Percentiles rank a stretch among this genome's conserved stretches.
Evolutionary conservation across 2,113 vertebrate species (phyloP).

Genomic region (Grallaria varia): DNA sequence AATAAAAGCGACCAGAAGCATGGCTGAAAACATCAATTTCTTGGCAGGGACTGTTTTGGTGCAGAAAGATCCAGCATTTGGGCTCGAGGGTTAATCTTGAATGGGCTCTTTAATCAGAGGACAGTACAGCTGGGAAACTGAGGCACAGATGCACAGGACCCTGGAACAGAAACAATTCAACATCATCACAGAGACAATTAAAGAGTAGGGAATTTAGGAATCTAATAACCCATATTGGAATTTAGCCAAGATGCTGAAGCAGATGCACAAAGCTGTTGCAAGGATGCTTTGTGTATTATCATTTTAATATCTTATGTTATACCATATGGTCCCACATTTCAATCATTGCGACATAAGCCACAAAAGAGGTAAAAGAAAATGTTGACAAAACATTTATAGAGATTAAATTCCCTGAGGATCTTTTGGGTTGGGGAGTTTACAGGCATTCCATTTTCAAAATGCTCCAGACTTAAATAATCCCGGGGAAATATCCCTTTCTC

Average conservation of each 20-base stretch:
- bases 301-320: slow-evolving; percentile 69
- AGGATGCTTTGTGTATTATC: slow-evolving; percentile 64
- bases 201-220: slow-evolving; percentile 65
- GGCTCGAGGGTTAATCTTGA: slow-evolving; percentile 22
- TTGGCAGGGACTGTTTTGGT: not conserved
- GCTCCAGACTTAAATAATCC: slow-evolving; percentile 72
- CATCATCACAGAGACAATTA: slow-evolving; percentile 45
- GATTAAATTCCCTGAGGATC: slow-evolving; percentile 46
- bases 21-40: not conserved
- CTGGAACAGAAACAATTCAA: slow-evolving; percentile 3
- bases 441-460: slow-evolving; percentile 35
- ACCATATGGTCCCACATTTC: slow-evolving; percentile 64
- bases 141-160: slow-evolving; percentile 58
- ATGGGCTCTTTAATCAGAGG: slow-evolving; percentile 31
- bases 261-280: slow-evolving; percentile 67
- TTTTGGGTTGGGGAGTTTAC: slow-evolving; percentile 35
- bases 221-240: slow-evolving; percentile 60
- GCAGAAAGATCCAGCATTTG: not conserved
- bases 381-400: slow-evolving; percentile 50
- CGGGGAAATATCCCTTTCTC: slow-evolving; percentile 58
- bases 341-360: slow-evolving; percentile 57
- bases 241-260: slow-evolving; percentile 58
- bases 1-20: not conserved
- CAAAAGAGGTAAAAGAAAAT: slow-evolving; percentile 66
- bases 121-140: slow-evolving; percentile 55